Evolutionary conservation across 2,888 invertebrate species (phyloP).

Genomic region (Conops quadrifasciatus): DNA sequence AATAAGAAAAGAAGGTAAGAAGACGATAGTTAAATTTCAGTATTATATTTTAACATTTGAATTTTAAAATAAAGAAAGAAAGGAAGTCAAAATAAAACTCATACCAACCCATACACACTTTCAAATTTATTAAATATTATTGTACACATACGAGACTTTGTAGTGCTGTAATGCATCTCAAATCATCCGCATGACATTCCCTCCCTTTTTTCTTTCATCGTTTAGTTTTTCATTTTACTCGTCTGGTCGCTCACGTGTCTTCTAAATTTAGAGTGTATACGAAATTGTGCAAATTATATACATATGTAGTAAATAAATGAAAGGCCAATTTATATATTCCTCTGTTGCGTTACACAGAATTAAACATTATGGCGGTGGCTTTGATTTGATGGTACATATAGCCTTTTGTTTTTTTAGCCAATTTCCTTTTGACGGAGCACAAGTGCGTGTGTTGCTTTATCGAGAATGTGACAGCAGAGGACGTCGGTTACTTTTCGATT

Average conservation of each 20-base stretch:
- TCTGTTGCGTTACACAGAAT: not conserved
- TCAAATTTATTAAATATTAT: no score
- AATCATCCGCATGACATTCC: no score
- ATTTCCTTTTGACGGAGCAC: slow-evolving; percentile 73
- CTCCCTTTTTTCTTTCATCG: no score
- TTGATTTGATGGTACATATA: not conserved
- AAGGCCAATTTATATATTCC: not conserved
- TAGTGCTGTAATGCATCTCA: no score
- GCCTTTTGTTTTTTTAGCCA: slow-evolving; percentile 53
- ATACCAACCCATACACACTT: no score
- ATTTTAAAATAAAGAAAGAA: no score
- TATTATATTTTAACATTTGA: no score
- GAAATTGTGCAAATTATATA: not conserved
- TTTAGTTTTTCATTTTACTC: no score
- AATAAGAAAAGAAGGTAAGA: no score
- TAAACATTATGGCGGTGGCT: not conserved
- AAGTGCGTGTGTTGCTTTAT: slow-evolving; percentile 83
- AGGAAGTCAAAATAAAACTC: no score
- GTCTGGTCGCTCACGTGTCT: slow-evolving; percentile 58
- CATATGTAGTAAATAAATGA: not conserved
- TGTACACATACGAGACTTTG: no score
- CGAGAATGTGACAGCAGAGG: slow-evolving; percentile 87
- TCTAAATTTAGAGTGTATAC: slow-evolving; percentile 52
- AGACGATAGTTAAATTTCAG: no score
- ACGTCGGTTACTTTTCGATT: slow-evolving; percentile 84